These are phyloP conservation scores for pig (Sus scrofa) DNA, from an alignment of 2,113 vertebrate species.

Conservation along the genomic window DNA sequence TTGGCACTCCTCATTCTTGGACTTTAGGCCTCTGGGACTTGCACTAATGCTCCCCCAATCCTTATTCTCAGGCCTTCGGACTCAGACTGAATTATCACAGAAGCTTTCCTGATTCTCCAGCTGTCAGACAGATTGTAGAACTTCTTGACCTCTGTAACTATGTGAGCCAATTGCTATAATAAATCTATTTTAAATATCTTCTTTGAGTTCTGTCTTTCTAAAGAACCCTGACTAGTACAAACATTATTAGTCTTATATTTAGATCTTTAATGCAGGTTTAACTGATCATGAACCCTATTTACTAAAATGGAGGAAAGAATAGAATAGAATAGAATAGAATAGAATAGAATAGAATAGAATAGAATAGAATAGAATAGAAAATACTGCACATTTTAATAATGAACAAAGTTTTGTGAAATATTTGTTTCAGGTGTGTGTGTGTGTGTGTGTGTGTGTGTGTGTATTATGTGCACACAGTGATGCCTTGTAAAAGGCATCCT, in stretches of 20 bases:
- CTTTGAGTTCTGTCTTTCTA: background rate
- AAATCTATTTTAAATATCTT: background rate
- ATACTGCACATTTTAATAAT: background rate
- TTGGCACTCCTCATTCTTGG: background rate
- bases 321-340: background rate
- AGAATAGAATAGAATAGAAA: background rate
- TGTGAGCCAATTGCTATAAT: background rate
- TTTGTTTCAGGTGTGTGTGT: background rate
- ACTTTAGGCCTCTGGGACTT: background rate
- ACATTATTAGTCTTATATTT: background rate
- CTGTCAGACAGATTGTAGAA: background rate
- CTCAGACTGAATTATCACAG: background rate
- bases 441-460: background rate
- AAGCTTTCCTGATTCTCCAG: background rate
- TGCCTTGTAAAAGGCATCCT: background rate
- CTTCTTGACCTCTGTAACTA: background rate
- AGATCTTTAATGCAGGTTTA: background rate
- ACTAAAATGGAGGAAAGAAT: background rate
- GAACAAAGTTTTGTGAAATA: background rate
- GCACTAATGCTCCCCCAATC: background rate
- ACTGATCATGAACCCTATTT: background rate
- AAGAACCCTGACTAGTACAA: background rate
- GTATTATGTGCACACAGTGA: background rate
- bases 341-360: background rate
- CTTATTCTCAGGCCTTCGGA: background rate